Percentiles rank a stretch among this genome's conserved stretches.
Evolutionary conservation across 2,113 vertebrate species (phyloP).

Genomic region (Cyanoramphus novaezelandiae): DNA sequence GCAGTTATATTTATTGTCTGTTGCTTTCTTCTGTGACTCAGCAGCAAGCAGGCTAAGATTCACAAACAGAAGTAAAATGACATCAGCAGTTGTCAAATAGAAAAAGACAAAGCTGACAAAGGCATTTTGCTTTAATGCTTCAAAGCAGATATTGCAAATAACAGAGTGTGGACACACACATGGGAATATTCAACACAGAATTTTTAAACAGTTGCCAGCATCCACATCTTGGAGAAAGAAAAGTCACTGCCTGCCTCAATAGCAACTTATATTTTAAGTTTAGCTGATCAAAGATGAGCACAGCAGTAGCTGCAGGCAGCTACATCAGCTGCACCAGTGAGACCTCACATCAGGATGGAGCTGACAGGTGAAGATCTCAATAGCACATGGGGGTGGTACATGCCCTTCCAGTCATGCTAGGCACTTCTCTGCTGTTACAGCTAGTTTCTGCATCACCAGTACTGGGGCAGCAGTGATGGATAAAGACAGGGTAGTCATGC

Average conservation of each 20-base stretch:
- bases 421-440: background rate
- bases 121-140: background rate
- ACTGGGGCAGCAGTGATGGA: background rate
- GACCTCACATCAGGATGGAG: background rate
- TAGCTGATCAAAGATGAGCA: background rate
- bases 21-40: background rate
- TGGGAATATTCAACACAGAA: background rate
- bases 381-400: background rate
- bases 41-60: background rate
- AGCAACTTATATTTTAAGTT: background rate
- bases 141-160: background rate
- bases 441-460: background rate
- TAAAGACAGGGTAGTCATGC: background rate
- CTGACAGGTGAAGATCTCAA: background rate
- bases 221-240: background rate
- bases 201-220: background rate
- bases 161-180: background rate
- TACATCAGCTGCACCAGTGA: background rate
- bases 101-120: background rate
- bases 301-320: background rate
- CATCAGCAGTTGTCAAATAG: background rate
- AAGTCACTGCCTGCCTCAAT: background rate
- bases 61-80: constrained; percentile 5
- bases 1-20: background rate
- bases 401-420: background rate